phyloP scores from a whole-genome alignment of 2,113 vertebrate genomes.

The Scopus umbretta region DNA sequence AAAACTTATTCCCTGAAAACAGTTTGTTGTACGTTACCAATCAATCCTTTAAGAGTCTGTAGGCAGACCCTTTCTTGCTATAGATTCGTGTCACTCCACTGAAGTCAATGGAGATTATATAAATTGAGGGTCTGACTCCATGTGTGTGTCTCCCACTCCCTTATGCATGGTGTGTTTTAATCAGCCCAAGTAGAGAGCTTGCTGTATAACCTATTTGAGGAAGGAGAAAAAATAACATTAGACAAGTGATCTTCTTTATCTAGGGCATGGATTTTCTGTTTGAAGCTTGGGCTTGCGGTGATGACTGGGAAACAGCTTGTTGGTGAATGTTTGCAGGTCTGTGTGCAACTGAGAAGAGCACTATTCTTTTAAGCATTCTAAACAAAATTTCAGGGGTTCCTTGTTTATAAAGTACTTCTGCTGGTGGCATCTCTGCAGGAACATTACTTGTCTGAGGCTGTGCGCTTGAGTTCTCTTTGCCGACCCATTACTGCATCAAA shows the following conservation, averaged over 20 bases:
- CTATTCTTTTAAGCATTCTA: neutral
- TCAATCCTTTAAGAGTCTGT: neutral
- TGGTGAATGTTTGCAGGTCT: neutral
- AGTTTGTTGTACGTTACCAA: neutral
- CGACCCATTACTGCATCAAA: constrained; percentile 61
- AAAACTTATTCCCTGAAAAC: neutral
- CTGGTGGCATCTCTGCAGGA: neutral
- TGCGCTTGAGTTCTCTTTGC: neutral
- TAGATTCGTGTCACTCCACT: neutral
- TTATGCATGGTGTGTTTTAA: neutral
- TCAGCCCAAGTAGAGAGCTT: neutral
- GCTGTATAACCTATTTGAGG: neutral
- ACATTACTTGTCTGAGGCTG: neutral
- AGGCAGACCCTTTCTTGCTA: neutral
- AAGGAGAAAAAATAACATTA: constrained; percentile 16
- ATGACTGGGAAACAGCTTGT: neutral
- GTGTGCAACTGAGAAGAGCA: neutral
- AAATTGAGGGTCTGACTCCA: neutral
- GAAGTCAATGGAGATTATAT: constrained; percentile 7
- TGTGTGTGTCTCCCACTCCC: constrained; percentile 26
- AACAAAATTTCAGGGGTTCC: neutral
- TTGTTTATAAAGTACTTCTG: constrained; percentile 1
- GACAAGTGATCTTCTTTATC: constrained; percentile 12
- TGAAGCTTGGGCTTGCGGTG: neutral
- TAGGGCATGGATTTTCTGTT: constrained; percentile 27